Percentiles rank a stretch among this genome's conserved stretches.
Conservation (phyloP, 2,113 vertebrate genomes). For the Hassar affinis region DNA sequence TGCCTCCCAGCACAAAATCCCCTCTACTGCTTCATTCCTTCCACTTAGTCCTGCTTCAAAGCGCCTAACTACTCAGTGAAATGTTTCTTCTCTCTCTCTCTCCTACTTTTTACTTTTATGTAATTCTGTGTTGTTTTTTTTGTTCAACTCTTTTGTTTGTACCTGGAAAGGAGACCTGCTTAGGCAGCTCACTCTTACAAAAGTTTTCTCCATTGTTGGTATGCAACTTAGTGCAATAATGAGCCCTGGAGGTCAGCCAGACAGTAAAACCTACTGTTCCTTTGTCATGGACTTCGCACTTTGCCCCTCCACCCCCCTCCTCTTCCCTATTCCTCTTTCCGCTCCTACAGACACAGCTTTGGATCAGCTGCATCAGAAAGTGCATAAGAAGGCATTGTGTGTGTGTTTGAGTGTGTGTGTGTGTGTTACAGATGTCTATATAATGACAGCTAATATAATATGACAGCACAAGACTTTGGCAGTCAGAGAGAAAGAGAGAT, state of each 20-base stretch:
- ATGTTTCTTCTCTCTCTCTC: slow-evolving; percentile 7
- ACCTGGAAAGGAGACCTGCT: slow-evolving; percentile 51
- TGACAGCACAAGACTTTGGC: slow-evolving; percentile 20
- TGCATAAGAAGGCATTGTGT: not conserved
- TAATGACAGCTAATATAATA: slow-evolving; percentile 8
- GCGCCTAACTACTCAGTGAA: not conserved
- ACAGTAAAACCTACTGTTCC: slow-evolving; percentile 63
- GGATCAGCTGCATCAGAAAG: slow-evolving; percentile 23
- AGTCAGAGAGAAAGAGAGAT: slow-evolving; percentile 8
- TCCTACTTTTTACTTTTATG: slow-evolving; percentile 13
- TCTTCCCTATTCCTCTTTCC: slow-evolving; percentile 7
- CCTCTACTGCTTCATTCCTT: slow-evolving; percentile 30
- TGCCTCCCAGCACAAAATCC: slow-evolving; percentile 46
- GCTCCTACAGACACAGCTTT: slow-evolving; percentile 15
- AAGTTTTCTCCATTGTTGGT: slow-evolving; percentile 52
- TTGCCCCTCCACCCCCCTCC: slow-evolving; percentile 31
- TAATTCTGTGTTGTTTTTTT: slow-evolving; percentile 34
- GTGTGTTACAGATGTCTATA: not conserved
- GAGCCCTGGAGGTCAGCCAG: slow-evolving; percentile 57
- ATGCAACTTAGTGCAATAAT: slow-evolving; percentile 57
- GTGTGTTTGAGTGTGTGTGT: not conserved
- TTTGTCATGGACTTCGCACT: slow-evolving; percentile 65
- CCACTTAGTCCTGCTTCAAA: slow-evolving; percentile 26
- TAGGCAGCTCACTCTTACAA: slow-evolving; percentile 53
- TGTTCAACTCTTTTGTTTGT: slow-evolving; percentile 37